These are phyloP conservation scores for Thyatira batis DNA, from an alignment of 2,888 invertebrate species.

Conservation along the genomic window DNA sequence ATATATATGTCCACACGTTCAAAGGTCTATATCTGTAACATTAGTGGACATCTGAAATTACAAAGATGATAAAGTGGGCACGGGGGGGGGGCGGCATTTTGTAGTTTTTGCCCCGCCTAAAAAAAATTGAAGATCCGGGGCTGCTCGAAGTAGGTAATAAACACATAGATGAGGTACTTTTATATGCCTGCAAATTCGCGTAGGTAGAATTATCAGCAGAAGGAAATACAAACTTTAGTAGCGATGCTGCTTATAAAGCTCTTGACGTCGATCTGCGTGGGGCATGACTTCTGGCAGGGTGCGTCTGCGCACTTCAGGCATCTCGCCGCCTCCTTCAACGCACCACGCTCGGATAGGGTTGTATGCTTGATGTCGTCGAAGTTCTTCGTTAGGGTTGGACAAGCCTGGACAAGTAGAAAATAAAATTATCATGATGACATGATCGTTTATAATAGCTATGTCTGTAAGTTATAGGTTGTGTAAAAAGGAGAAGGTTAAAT, in stretches of 20 bases:
- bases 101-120: not conserved
- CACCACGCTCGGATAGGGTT: conserved; percentile 97
- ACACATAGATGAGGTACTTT: too few species aligned
- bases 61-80: too few species aligned
- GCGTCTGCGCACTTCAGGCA: conserved; percentile 97
- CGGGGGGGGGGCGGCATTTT: too few species aligned
- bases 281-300: conserved; percentile 99
- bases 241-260: conserved; percentile 98
- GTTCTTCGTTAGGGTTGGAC: conserved; percentile 89
- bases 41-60: too few species aligned
- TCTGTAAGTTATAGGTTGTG: too few species aligned
- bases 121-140: too few species aligned
- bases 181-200: too few species aligned
- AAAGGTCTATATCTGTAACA: too few species aligned
- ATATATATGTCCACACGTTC: too few species aligned
- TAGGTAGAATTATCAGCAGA: too few species aligned
- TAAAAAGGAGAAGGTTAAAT: too few species aligned
- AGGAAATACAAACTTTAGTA: conserved; percentile 86
- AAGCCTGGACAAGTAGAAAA: conserved; percentile 75
- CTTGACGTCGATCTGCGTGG: conserved; percentile 98
- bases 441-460: conserved; percentile 26
- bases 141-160: too few species aligned
- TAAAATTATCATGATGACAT: not conserved
- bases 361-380: conserved; percentile 99
- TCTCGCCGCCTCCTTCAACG: conserved; percentile 93